A percentile compares a stretch with the other conserved stretches of the same genome.
Evolutionary conservation across 2,797 vertebrate species (phyloP).

Genomic region (Anableps anableps): DNA sequence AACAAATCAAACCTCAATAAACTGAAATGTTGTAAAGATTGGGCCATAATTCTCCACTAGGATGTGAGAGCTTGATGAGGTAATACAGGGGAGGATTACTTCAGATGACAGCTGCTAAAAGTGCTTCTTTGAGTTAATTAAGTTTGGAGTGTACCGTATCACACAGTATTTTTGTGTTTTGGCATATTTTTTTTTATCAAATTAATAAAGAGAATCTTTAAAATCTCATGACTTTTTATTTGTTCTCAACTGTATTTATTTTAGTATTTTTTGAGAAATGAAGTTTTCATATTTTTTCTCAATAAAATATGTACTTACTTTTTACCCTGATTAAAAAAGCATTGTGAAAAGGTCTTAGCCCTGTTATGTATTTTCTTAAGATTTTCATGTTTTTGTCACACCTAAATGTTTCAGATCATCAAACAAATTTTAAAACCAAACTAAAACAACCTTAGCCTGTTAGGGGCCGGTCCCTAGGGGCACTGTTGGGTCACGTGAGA

Average conservation of each 20-base stretch:
- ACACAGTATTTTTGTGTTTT: neutral
- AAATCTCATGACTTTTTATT: neutral
- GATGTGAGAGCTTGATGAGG: conserved; percentile 1
- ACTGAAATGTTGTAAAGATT: neutral
- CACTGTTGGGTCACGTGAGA: no score
- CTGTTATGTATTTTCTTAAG: no score
- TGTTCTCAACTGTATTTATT: neutral
- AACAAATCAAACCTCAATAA: conserved; percentile 4
- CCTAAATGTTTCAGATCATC: no score
- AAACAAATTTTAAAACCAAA: no score
- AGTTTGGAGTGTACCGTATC: neutral
- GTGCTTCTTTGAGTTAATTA: conserved; percentile 1
- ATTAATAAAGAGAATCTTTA: neutral
- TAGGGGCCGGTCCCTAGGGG: no score
- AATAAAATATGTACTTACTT: no score
- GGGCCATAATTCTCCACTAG: neutral
- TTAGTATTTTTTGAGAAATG: no score
- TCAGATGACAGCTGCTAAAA: neutral
- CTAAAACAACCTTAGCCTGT: no score
- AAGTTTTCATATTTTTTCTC: no score
- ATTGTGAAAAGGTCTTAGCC: no score
- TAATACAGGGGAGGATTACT: neutral
- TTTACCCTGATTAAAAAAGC: no score
- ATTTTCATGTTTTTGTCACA: no score
- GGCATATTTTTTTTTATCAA: conserved; percentile 1